These are phyloP conservation scores for Anoncus sp. DNA, from an alignment of 2,888 invertebrate species.

Conservation along the genomic window DNA sequence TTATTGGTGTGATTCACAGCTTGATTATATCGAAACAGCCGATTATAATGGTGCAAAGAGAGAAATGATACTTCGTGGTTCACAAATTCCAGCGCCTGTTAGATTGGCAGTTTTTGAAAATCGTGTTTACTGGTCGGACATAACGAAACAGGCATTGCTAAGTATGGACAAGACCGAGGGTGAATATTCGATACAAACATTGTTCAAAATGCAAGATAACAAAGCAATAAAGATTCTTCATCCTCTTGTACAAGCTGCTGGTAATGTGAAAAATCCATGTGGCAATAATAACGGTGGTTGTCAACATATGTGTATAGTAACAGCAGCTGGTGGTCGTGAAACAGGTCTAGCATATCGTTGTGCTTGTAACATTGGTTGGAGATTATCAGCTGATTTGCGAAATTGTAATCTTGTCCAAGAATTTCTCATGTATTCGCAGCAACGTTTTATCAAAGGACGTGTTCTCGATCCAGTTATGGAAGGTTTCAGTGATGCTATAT, in stretches of 20 bases:
- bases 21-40: slow-evolving; percentile 98
- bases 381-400: slow-evolving; percentile 89
- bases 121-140: slow-evolving; percentile 95
- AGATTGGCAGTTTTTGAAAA: slow-evolving; percentile 94
- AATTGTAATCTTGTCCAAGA: slow-evolving; percentile 93
- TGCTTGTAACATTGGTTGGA: slow-evolving; percentile 95
- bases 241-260: slow-evolving; percentile 89
- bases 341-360: slow-evolving; percentile 94
- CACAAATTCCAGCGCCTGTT: slow-evolving; percentile 94
- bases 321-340: slow-evolving; percentile 87
- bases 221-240: slow-evolving; percentile 94
- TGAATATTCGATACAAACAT: slow-evolving; percentile 90
- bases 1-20: slow-evolving; percentile 98
- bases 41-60: slow-evolving; percentile 95
- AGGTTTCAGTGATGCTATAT: slow-evolving; percentile 97
- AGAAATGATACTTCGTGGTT: slow-evolving; percentile 91
- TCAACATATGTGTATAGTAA: slow-evolving; percentile 97
- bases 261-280: slow-evolving; percentile 90
- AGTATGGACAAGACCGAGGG: slow-evolving; percentile 94
- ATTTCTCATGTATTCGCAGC: slow-evolving; percentile 98
- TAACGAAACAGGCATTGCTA: slow-evolving; percentile 94
- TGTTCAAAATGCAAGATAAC: slow-evolving; percentile 93
- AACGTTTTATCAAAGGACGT: slow-evolving; percentile 97
- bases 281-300: slow-evolving; percentile 95
- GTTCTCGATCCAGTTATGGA: slow-evolving; percentile 94